Conservation (phyloP, 1,140 invertebrate species). For the Bactericera cockerelli region DNA sequence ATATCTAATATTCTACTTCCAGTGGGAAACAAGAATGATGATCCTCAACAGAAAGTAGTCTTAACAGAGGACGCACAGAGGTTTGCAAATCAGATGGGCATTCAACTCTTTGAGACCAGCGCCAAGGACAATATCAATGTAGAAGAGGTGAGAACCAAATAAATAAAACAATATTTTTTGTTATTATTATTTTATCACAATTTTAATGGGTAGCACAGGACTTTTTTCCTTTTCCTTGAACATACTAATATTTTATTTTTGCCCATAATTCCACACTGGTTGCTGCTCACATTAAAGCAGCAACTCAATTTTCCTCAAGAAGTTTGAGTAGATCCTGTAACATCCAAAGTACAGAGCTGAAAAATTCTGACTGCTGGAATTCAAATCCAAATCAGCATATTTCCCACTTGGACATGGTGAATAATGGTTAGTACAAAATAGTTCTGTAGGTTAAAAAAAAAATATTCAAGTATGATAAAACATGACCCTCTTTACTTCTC, state of each 20-base stretch:
- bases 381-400: neutral
- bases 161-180: constrained; percentile 27
- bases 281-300: too few species aligned
- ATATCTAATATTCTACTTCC: too few species aligned
- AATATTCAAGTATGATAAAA: too few species aligned
- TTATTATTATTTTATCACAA: too few species aligned
- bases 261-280: too few species aligned
- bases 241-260: too few species aligned
- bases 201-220: too few species aligned
- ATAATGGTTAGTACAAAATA: constrained; percentile 20
- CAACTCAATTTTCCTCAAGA: too few species aligned
- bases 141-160: constrained; percentile 80
- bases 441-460: neutral
- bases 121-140: constrained; percentile 99
- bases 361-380: too few species aligned
- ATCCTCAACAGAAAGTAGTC: constrained; percentile 91
- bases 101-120: constrained; percentile 94
- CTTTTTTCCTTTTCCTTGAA: neutral
- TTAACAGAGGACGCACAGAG: constrained; percentile 90
- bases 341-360: too few species aligned
- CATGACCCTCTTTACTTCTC: too few species aligned
- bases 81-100: constrained; percentile 93
- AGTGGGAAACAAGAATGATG: constrained; percentile 99
- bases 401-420: neutral
- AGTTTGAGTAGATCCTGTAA: too few species aligned